These are phyloP conservation scores for Menidia beryllina DNA, from an alignment of 2,113 vertebrate genomes.

Conservation along the genomic window DNA sequence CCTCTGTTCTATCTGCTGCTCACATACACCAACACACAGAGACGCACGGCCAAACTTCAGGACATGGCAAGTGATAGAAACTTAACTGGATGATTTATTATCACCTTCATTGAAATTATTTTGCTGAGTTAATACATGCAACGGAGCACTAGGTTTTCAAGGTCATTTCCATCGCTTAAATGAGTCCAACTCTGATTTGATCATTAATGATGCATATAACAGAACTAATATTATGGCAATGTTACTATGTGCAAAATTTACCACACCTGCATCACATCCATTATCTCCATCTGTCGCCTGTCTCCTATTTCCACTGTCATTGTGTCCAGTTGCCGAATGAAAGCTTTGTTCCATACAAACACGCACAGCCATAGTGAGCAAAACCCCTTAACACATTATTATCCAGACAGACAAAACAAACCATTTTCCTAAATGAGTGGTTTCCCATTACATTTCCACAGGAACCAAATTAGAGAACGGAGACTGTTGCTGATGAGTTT, in stretches of 20 bases:
- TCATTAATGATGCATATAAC: constrained; percentile 40
- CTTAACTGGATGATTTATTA: constrained; percentile 63
- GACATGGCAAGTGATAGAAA: constrained; percentile 49
- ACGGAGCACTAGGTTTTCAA: constrained; percentile 23
- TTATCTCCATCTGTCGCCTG: constrained; percentile 38
- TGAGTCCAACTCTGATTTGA: constrained; percentile 35
- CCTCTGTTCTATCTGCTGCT: constrained; percentile 57
- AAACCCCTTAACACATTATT: constrained; percentile 53
- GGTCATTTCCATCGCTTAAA: constrained; percentile 7
- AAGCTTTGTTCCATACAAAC: constrained; percentile 57
- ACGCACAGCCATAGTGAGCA: constrained; percentile 43
- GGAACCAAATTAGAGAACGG: constrained; percentile 69
- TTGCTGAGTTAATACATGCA: constrained; percentile 52
- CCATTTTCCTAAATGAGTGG: constrained; percentile 68
- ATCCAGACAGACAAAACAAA: constrained; percentile 73
- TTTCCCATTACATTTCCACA: constrained; percentile 74
- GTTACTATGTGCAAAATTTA: constrained; percentile 37
- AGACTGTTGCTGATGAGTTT: constrained; percentile 62
- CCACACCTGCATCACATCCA: constrained; percentile 68
- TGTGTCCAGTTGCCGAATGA: constrained; percentile 44
- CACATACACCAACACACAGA: constrained; percentile 38
- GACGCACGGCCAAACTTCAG: constrained; percentile 15
- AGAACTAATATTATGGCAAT: constrained; percentile 17
- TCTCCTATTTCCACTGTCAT: constrained; percentile 45
- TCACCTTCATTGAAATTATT: constrained; percentile 50